Evolutionary conservation across 2,797 vertebrate genomes (phyloP), one percentile per base, ranked within the genome.

Genomic region (Chelmon rostratus): DNA sequence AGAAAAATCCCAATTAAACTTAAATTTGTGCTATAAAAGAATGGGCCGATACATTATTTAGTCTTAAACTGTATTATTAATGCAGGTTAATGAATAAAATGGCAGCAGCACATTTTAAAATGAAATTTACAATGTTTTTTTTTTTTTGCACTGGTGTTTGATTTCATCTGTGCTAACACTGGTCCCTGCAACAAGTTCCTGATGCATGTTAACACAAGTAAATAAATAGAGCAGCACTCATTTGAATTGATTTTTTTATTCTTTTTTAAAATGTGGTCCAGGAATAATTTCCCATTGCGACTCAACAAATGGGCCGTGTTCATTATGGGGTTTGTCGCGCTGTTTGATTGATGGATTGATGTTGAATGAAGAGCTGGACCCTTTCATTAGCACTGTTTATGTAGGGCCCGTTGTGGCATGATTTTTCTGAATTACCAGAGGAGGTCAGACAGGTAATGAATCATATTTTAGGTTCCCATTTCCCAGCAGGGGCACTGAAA

Each of bases 71-170:
- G 64, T 85, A 85, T 91, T 89, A 92, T 94, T 93, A 87, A 92
- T 90, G 78, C 83, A 88, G 73, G 89, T 90, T 89, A 89, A 91
- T 93, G 74, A 90, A 82, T 79, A 67, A 81, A 90, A 85, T 81
- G 68, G 52, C 69, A 75, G 56, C 33, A 50, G 69, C 67, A 42
- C 42, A 72, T 81, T 50, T 76, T n/a, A 65, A 72, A 18, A 81
- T 67, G 11, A 85, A 65, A 79, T 78, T 33, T 61, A 68, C 5
- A 16, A 7, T 56, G 64, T 46, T 57, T 25, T 59, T 56, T 49
- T n/a, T 31, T 70, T 49, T 50, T 28, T 25, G 46, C 40, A 44
- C 54, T 49, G 13, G 3, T 23, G 46, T 82, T 69, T 19, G 12
- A 57, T 65, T 54, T 79, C 11, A 52, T 50, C 16, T 58, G 19